phyloP scores from a whole-genome alignment of 2,113 vertebrate species.

The Rhegmatorhina hoffmannsi region DNA sequence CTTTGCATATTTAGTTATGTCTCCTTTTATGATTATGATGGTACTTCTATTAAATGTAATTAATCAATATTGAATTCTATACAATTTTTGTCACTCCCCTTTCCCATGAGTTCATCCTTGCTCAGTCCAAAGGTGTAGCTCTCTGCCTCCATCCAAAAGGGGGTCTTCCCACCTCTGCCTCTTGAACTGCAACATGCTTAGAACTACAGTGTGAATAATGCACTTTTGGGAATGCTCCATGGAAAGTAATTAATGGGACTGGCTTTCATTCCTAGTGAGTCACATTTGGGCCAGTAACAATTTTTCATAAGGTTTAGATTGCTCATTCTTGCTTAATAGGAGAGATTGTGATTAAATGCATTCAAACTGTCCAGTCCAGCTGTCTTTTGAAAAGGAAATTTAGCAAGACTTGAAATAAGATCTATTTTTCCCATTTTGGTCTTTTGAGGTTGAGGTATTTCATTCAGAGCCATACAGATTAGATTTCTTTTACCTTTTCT shows the following conservation, averaged over 20 bases:
- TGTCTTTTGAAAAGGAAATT: neutral
- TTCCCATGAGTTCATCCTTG: neutral
- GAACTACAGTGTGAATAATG: neutral
- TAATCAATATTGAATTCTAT: neutral
- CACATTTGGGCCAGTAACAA: neutral
- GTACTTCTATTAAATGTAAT: neutral
- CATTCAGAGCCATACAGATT: neutral
- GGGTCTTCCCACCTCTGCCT: neutral
- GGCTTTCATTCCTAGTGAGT: neutral
- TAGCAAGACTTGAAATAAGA: neutral
- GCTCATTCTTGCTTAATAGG: neutral
- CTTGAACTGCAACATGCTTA: neutral
- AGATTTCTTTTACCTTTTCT: neutral
- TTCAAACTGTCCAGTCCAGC: neutral
- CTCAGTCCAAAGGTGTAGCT: neutral
- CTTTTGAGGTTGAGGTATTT: neutral
- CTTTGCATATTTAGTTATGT: neutral
- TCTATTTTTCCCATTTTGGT: neutral
- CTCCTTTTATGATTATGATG: neutral
- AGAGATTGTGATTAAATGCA: neutral
- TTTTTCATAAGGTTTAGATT: neutral
- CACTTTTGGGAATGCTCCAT: neutral
- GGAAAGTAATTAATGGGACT: neutral
- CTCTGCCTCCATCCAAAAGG: neutral
- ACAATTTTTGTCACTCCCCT: neutral